phyloP scores from a whole-genome alignment of 92 coral and sea anemone species.

The Parazoanthus swiftii region DNA sequence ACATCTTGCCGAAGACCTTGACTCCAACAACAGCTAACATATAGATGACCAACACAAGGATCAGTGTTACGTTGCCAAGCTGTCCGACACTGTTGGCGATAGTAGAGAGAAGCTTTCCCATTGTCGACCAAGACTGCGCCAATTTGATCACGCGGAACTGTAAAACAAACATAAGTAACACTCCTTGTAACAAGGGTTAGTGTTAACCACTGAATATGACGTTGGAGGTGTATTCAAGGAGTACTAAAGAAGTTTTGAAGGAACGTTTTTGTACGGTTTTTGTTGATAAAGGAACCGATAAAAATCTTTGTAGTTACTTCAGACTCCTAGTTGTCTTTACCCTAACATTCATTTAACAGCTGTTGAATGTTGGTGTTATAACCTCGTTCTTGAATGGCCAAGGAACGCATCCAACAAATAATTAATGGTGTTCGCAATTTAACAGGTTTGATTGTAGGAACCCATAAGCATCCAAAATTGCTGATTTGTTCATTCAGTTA shows the following conservation, averaged over 20 bases:
- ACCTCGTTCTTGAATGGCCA: no score
- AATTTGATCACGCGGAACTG: constrained; percentile 87
- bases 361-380: no score
- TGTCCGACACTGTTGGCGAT: constrained; percentile 91
- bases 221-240: no score
- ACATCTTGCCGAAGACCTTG: constrained; percentile 78
- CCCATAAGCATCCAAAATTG: neutral
- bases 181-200: neutral
- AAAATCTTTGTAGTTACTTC: no score
- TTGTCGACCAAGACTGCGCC: constrained; percentile 96
- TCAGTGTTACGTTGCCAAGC: constrained; percentile 87
- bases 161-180: neutral
- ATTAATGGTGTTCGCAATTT: no score
- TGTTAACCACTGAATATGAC: no score
- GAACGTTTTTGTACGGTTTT: no score
- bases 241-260: no score
- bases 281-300: no score
- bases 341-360: no score
- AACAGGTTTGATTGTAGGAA: neutral
- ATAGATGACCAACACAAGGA: constrained; percentile 84
- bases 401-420: no score
- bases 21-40: constrained; percentile 93
- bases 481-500: neutral
- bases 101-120: constrained; percentile 85
- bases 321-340: no score